These are phyloP conservation scores for Maniola hyperantus DNA, from an alignment of 2,888 invertebrate species.

Conservation along the genomic window DNA sequence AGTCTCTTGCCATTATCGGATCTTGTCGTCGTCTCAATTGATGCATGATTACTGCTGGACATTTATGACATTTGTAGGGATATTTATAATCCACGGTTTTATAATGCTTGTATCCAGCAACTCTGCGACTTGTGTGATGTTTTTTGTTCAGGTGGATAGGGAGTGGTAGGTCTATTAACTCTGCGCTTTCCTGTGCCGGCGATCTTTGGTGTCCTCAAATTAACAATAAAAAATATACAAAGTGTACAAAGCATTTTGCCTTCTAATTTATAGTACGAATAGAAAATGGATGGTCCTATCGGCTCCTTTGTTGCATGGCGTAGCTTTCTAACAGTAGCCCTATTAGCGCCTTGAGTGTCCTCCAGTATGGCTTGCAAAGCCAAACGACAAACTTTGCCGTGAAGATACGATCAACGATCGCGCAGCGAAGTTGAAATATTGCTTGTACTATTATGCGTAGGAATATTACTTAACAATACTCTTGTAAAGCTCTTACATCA, in stretches of 20 bases:
- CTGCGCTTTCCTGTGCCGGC: background rate
- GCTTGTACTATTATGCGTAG: background rate
- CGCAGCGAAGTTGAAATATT: conserved; percentile 1
- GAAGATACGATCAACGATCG: conserved; percentile 10
- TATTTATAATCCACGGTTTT: too few relatives aligned
- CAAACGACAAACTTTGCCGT: conserved; percentile 4
- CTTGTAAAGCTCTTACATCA: background rate
- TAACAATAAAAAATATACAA: background rate
- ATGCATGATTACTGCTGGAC: too few relatives aligned
- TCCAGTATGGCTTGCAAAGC: conserved; percentile 18
- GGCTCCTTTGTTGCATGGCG: conserved; percentile 12
- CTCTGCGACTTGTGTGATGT: too few relatives aligned
- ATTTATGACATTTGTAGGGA: too few relatives aligned
- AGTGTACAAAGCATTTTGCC: background rate
- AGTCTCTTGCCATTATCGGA: too few relatives aligned
- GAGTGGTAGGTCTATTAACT: too few relatives aligned
- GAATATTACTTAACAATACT: background rate
- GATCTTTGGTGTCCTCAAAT: background rate
- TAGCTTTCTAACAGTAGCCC: conserved; percentile 13
- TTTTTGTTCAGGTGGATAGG: too few relatives aligned
- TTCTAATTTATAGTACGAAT: background rate
- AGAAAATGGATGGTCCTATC: conserved; percentile 5
- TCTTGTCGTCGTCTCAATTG: too few relatives aligned
- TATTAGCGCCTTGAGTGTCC: conserved; percentile 18
- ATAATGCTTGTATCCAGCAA: too few relatives aligned